Base-by-base conservation (phyloP, 2,113 vertebrate genomes). In the Stigmatopora nigra region DNA sequence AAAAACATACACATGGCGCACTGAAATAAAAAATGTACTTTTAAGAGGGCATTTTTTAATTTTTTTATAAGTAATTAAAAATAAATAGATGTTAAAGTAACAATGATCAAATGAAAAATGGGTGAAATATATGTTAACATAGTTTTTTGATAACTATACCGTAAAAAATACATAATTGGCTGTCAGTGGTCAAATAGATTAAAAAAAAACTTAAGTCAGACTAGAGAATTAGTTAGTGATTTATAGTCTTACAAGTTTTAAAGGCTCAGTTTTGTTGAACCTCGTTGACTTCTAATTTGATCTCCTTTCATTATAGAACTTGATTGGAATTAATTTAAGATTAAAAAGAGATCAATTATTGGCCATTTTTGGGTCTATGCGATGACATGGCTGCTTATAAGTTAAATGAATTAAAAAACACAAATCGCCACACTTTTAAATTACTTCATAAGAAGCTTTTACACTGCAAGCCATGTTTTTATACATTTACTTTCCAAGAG, bases 391-490 rank as follows among this genome's bases (percentile, higher is more conserved):
- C 36, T 68, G 53, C 48, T 57, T 76, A 78, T 65, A 65, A 17
- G 70, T 66, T 73, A 67, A 73, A 78, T 82, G 69, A 70, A 65
- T 64, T 64, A 76, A 72, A 66, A 76, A 71, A 19, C 51, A 56
- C 31, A 52, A 25, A 36, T 66, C 67, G 48, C 61, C 31, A 17
- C 16, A 52, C 72, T 72, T 69, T 78, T 61, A 8, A 83, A 81
- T 82, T 81, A 67, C 68, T 57, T 72, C 66, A 61, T 65, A 73
- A 64, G 61, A 52, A 53, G 46, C 73, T 80, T 57, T 57, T 58
- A 65, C 66, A 76, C 79, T 83, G 72, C 76, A 75, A 64, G 69
- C 69, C 78, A 81, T 77, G 82, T 72, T 73, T 80, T 82, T 85
- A 75, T 64, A 71, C 31, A 71, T 51, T 41, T 52, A 55, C 77